Conservation (phyloP, 2,888 invertebrate species). For the Pterostichus niger region DNA sequence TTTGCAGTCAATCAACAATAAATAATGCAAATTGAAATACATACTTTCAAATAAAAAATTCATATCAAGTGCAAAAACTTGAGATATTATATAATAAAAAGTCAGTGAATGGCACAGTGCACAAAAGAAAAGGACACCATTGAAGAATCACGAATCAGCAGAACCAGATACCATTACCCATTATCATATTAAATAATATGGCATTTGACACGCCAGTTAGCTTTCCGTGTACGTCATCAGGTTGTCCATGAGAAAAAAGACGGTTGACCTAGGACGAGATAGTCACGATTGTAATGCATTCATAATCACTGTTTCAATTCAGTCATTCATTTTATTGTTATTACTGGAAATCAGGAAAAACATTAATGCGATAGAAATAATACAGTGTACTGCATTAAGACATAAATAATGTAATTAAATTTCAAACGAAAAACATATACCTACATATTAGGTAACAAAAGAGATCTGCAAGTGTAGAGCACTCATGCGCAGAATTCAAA, state of each 20-base stretch:
- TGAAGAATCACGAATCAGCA: constrained; percentile 29
- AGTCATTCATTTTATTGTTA: not conserved
- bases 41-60: too few species aligned
- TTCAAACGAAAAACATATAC: too few species aligned
- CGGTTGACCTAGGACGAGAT: constrained; percentile 60
- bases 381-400: not conserved
- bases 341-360: not conserved
- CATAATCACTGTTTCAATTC: constrained; percentile 6
- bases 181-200: constrained; percentile 47
- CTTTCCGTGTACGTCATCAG: constrained; percentile 46
- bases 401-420: too few species aligned
- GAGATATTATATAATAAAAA: not conserved
- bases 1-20: too few species aligned
- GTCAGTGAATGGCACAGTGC: too few species aligned
- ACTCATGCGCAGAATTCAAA: too few species aligned
- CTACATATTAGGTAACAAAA: too few species aligned
- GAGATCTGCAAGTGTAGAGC: too few species aligned
- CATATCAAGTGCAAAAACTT: not conserved
- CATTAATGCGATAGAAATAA: not conserved
- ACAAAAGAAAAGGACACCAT: too few species aligned
- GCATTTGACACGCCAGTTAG: constrained; percentile 42
- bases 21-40: not conserved
- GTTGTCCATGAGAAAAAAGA: constrained; percentile 56
- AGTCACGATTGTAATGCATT: not conserved
- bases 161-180: constrained; percentile 27